Conservation (phyloP, 2,888 invertebrate species). For the Spodoptera exigua region DNA sequence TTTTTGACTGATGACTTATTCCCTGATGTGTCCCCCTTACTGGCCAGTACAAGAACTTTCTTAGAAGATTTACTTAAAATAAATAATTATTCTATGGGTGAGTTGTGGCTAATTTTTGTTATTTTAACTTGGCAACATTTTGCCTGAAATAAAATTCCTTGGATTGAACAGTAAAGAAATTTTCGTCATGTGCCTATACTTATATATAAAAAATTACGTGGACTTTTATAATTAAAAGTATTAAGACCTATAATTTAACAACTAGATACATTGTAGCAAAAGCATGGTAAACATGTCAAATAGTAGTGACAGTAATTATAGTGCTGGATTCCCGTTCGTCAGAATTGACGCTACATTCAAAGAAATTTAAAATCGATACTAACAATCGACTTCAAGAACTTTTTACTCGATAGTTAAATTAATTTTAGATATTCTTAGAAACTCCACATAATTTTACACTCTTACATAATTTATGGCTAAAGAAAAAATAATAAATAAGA, state of each 20-base stretch:
- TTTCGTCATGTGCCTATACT: too few species aligned
- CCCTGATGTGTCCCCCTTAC: slow-evolving; percentile 73
- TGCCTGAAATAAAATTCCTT: too few species aligned
- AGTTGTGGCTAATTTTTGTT: too few species aligned
- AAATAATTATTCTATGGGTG: slow-evolving; percentile 64
- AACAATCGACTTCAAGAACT: slow-evolving; percentile 3
- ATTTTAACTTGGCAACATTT: too few species aligned
- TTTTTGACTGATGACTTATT: slow-evolving; percentile 75
- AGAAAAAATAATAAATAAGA: not conserved
- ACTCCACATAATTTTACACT: too few species aligned
- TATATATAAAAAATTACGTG: too few species aligned
- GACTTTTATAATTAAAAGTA: too few species aligned
- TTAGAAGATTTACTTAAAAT: slow-evolving; percentile 73
- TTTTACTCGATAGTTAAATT: too few species aligned
- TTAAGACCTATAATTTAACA: too few species aligned
- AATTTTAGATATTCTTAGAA: slow-evolving; percentile 2
- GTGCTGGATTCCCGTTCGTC: slow-evolving; percentile 8
- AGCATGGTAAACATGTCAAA: slow-evolving; percentile 21
- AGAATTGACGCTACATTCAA: slow-evolving; percentile 24
- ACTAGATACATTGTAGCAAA: too few species aligned
- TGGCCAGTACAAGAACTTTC: slow-evolving; percentile 68
- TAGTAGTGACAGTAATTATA: slow-evolving; percentile 23
- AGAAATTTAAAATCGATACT: slow-evolving; percentile 37
- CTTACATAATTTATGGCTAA: too few species aligned
- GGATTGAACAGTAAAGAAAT: too few species aligned